These are phyloP conservation scores for Anastatus disparis DNA, from an alignment of 1,140 invertebrate species.

Conservation along the genomic window DNA sequence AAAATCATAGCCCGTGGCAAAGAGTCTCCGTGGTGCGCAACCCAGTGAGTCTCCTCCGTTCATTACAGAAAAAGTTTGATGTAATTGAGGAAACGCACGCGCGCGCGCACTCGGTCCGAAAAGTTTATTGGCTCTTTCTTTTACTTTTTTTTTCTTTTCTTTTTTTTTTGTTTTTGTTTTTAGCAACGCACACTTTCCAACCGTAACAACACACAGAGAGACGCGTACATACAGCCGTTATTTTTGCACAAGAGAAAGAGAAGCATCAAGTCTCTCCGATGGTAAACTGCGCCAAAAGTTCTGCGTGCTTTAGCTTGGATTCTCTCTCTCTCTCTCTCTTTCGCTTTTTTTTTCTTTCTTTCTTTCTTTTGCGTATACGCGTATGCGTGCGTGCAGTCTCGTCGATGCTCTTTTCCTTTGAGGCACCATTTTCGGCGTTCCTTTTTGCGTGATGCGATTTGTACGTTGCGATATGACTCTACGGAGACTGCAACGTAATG, in stretches of 20 bases:
- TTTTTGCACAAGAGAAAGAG: conserved; percentile 10
- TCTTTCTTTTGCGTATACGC: neutral
- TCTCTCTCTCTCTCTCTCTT: neutral
- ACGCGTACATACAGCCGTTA: conserved; percentile 26
- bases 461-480: no score
- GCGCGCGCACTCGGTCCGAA: neutral
- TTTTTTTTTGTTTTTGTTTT: neutral
- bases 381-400: neutral
- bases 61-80: conserved; percentile 25
- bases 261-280: neutral
- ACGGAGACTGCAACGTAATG: neutral
- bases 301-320: neutral
- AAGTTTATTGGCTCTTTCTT: neutral
- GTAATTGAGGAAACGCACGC: conserved; percentile 28
- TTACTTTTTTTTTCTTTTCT: neutral
- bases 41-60: neutral
- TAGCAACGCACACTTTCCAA: no score
- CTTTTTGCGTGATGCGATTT: neutral
- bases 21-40: no score
- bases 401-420: neutral
- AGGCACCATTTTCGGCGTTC: neutral
- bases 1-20: conserved; percentile 3
- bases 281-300: conserved; percentile 8
- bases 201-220: neutral
- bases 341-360: neutral